Base-by-base conservation (phyloP, 2,888 invertebrate genomes). In the Leptopilina drosophilae region DNA sequence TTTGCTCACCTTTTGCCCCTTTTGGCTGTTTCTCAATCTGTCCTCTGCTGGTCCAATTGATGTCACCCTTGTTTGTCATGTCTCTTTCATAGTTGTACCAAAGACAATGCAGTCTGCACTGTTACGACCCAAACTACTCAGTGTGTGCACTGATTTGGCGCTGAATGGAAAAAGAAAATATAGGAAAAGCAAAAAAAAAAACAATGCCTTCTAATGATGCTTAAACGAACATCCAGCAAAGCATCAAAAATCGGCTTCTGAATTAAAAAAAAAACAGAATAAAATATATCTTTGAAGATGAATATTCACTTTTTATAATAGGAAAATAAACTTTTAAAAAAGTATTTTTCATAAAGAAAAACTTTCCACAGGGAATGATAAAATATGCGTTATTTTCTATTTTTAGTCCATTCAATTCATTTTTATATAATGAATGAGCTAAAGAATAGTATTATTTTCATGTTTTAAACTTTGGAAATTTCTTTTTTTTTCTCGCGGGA, bases 31-130 rank as follows among this genome's bases (percentile, higher is more conserved):
- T 40, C 66, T 66, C n/a, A 66, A 14, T 66, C 42, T 15, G 66
- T 33, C 14, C 33, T 66, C 40, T 66, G 49, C 33, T 42, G 42
- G 33, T 64, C 33, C 42, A 66, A 66, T 66, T 42, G 33, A n/a
- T n/a, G 42, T 9, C 66, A 66, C 42, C 66, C 49, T 15, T 69
- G 20, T 49, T 6, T 69, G 49, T 69, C 49, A 20, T 26, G 67
- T 69, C 26, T 5, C 49, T 53, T 20, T 69, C 67, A 15, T 46
- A 9, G 20, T 69, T 11, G 12, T 49, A 49, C 49, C 67, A 69
- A 49, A 69, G 49, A 69, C 49, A 69, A 53, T 69, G 67, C 49
- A 69, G 26, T 69, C 67, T 12, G 67, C 20, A 46, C 20, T 69
- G 67, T 69, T 49, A 20, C 67, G 49, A 69, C 26, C 15, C 26